Percentiles rank a stretch among this genome's conserved stretches.
Evolutionary conservation across 1,140 invertebrate genomes (phyloP).

Genomic region (Camponotus pennsylvanicus): DNA sequence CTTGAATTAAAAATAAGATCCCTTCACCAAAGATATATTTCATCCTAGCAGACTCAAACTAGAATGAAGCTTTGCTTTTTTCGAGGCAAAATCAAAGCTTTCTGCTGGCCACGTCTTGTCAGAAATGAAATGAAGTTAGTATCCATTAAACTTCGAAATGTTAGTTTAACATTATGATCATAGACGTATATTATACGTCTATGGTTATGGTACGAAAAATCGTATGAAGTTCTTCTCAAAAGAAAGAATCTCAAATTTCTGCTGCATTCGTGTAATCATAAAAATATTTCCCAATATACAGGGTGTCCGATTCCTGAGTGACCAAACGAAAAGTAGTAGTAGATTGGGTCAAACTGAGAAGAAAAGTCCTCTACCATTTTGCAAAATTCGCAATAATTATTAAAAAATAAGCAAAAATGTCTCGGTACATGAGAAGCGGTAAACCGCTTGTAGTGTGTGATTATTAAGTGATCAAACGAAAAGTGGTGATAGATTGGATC

Average conservation of each 20-base stretch:
- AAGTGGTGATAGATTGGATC: too few species aligned
- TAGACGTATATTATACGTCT: too few species aligned
- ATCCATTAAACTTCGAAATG: constrained; percentile 39
- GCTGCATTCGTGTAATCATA: neutral
- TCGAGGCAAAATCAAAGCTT: constrained; percentile 23
- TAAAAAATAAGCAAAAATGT: too few species aligned
- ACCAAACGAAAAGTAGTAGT: too few species aligned
- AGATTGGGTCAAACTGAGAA: too few species aligned
- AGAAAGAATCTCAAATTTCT: neutral
- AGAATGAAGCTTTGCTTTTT: constrained; percentile 14
- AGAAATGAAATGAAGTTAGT: constrained; percentile 18
- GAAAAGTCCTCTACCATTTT: too few species aligned
- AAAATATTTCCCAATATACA: neutral
- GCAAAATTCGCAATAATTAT: too few species aligned
- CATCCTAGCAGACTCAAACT: constrained; percentile 3
- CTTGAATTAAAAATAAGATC: constrained; percentile 1
- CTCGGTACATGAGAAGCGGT: too few species aligned
- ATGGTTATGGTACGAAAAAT: neutral
- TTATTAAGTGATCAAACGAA: too few species aligned
- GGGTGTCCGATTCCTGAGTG: too few species aligned
- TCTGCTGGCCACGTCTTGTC: constrained; percentile 12
- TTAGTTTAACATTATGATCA: constrained; percentile 18
- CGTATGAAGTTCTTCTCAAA: neutral
- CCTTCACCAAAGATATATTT: constrained; percentile 13
- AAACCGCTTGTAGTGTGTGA: too few species aligned